Evolutionary conservation across 2,113 vertebrate genomes (phyloP).

Genomic region (Ciconia boyciana): DNA sequence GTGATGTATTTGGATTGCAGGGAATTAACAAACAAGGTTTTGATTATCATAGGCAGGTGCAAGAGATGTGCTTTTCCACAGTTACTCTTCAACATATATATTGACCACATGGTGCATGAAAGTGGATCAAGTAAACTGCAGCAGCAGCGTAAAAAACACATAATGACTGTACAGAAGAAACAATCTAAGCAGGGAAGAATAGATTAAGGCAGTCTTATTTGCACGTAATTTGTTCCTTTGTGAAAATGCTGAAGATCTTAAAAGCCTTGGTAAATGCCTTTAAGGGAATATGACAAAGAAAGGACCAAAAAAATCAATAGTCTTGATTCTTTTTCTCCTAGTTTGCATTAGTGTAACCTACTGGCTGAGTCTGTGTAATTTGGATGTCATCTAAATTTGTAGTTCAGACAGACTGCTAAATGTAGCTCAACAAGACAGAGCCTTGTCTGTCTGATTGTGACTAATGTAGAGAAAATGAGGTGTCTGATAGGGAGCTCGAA

Average conservation of each 20-base stretch:
- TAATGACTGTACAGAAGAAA: conserved; percentile 45
- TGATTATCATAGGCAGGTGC: conserved; percentile 63
- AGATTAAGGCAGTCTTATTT: conserved; percentile 31
- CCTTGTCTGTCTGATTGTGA: conserved; percentile 50
- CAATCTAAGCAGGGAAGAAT: conserved; percentile 33
- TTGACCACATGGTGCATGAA: conserved; percentile 64
- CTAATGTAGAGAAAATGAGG: conserved; percentile 65
- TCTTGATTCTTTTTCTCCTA: conserved; percentile 23
- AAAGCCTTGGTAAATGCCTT: conserved; percentile 60
- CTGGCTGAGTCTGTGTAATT: conserved; percentile 17
- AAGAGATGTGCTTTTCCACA: conserved; percentile 52
- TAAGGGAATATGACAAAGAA: conserved; percentile 39
- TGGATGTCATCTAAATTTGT: conserved; percentile 59
- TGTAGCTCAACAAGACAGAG: conserved; percentile 45
- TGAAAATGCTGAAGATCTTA: conserved; percentile 42
- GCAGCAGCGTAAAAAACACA: conserved; percentile 22
- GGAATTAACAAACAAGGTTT: conserved; percentile 63
- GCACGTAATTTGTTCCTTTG: conserved; percentile 48
- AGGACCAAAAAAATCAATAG: conserved; percentile 40
- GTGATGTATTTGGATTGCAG: conserved; percentile 52
- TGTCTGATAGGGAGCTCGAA: conserved; percentile 32
- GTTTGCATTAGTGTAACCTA: conserved; percentile 43
- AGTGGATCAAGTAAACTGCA: conserved; percentile 42
- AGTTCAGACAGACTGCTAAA: conserved; percentile 34
- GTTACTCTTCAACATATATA: conserved; percentile 24